phyloP scores from a whole-genome alignment of 1,140 invertebrate genomes.

The Tetragnatha versicolor region DNA sequence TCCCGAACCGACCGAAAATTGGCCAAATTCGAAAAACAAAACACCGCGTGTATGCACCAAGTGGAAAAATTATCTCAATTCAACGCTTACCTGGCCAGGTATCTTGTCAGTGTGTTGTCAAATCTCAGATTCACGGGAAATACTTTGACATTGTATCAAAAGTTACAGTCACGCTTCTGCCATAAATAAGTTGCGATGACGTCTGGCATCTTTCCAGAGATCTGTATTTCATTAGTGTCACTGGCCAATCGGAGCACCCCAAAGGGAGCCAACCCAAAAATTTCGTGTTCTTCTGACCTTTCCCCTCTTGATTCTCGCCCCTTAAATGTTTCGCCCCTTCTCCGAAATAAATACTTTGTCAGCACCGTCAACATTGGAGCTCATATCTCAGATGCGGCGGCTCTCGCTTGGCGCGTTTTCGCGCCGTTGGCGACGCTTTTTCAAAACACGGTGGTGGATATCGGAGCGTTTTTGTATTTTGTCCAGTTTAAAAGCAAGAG shows the following conservation, averaged over 20 bases:
- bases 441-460: not conserved
- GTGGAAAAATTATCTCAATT: no score
- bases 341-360: slow-evolving; percentile 52
- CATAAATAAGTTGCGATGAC: slow-evolving; percentile 48
- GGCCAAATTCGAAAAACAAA: no score
- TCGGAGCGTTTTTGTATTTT: no score
- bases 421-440: slow-evolving; percentile 6
- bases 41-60: no score
- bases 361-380: slow-evolving; percentile 51
- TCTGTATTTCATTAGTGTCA: slow-evolving; percentile 36
- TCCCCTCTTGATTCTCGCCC: slow-evolving; percentile 42
- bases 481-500: no score
- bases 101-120: slow-evolving; percentile 22
- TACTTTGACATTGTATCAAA: slow-evolving; percentile 26
- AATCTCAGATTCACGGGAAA: slow-evolving; percentile 2
- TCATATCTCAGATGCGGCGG: slow-evolving; percentile 4
- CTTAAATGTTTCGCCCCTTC: slow-evolving; percentile 54
- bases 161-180: slow-evolving; percentile 20
- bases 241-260: slow-evolving; percentile 36
- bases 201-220: slow-evolving; percentile 46
- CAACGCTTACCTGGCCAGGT: slow-evolving; percentile 47
- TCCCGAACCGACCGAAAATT: no score
- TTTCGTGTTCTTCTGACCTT: slow-evolving; percentile 47
- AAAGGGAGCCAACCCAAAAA: slow-evolving; percentile 41
- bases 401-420: slow-evolving; percentile 8